Base-by-base conservation (phyloP, 1,140 invertebrate genomes). In the Acyrthosiphon pisum region DNA sequence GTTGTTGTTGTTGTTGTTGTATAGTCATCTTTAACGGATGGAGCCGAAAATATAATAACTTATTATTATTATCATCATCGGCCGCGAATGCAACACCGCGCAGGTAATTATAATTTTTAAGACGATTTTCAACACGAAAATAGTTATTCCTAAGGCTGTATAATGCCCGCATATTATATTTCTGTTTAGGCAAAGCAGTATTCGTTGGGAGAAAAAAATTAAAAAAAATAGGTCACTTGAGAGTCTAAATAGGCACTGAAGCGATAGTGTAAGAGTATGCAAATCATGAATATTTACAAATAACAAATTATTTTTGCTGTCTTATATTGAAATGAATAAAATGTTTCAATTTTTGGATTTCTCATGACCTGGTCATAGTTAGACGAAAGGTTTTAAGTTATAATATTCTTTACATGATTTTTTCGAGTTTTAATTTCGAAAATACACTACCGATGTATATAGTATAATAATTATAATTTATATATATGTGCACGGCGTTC, bases 1-100 rank as follows among this genome's bases (percentile, higher is more conserved):
- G 30, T 68, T 60, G 9, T 68, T n/a, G 60, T 68, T 68, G 30
- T 68, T n/a, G 60, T 76, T 76, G 60, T 76, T 76, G 60, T 76
- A 76, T 76, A 76, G 60, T 76, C 60, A 76, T 76, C n/a, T 30
- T 76, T 76, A 76, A 76, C 4, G 60, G 20, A 76, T 76, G n/a
- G 14, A 76, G n/a, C 60, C 60, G n/a, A 76, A 76, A 76, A 76
- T 35, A 76, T 76, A 76, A n/a, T 76, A 76, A 76, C 60, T 76
- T n/a, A 20, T 76, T 76, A 76, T 76, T 76, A 76, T 76, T n/a
- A 76, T 35, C 60, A 76, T 76, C 60, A 18, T n/a, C 30, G n/a
- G n/a, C 60, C 14, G 60, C 60, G n/a, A n/a, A 30, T 76, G 60
- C 30, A 76, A 35, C 60, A 68, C 4, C 23, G n/a, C 20, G 46